Evolutionary conservation across 2,888 invertebrate species (phyloP), one percentile per base, ranked within the genome.

Genomic region (Tiliacea aurago): DNA sequence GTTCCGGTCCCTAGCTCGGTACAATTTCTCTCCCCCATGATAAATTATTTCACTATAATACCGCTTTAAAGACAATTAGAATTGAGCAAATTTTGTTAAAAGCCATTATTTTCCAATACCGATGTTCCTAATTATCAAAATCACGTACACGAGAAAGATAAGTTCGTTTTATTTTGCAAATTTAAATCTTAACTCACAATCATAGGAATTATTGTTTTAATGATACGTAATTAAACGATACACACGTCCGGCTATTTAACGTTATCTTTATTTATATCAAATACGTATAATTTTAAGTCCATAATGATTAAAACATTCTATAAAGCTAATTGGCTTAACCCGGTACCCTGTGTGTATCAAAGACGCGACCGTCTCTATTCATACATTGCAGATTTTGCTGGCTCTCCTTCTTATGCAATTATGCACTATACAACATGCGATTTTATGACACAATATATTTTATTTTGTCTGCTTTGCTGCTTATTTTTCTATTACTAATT

Each of bases 1-100:
- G 33, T 67, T 71, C 28, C 66, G 45, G 62, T 53, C 49, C 80
- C 68, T n/a, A 53, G 56, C 51, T 67, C 47, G 28, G 49, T 59
- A 78, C 43, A 67, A 67, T 58, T 81, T 77, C 71, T 56, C 80
- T 71, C 72, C 83, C 83, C 73, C 62, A 64, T 49, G 45, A 72
- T 83, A 64, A 83, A 83, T 80, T 78, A 80, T 83, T 80, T 64
- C 51, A 47, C 55, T 51, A 23, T 80, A 83, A 80, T 80, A 80
- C 67, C 55, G 80, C 18, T 79, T 67, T 55, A 71, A 83, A 80
- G 78, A 80, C 79, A 83, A 83, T 79, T 83, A 61, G 18, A 83
- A 83, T 61, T 72, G 67, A 80, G 56, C 66, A 55, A 49, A 69
- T 70, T 66, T 51, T 23, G 53, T 61, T 72, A 72, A 72, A 51